Percentiles rank a stretch among this genome's conserved stretches.
Evolutionary conservation across 2,888 invertebrate species (phyloP).

Genomic region (Brachynemurus nebulosus): DNA sequence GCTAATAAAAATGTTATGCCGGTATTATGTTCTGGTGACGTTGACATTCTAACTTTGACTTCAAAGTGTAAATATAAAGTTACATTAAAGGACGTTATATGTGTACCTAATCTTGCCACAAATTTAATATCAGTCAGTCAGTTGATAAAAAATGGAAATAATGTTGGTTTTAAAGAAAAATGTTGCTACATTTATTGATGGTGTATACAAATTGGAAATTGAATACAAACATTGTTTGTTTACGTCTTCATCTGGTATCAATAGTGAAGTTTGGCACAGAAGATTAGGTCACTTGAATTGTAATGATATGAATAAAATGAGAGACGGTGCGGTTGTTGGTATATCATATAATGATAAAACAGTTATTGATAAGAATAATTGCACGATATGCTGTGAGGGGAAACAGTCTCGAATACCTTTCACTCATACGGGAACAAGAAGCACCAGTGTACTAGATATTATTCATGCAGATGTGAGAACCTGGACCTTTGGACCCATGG

Average conservation of each 20-base stretch:
- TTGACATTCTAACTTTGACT: slow-evolving; percentile 15
- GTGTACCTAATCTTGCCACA: not conserved
- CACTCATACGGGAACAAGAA: too few species aligned
- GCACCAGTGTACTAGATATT: too few species aligned
- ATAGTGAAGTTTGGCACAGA: not conserved
- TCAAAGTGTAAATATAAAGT: slow-evolving; percentile 11
- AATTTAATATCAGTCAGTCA: slow-evolving; percentile 11
- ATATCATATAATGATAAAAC: too few species aligned
- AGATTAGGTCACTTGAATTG: slow-evolving; percentile 2
- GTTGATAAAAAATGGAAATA: slow-evolving; percentile 13
- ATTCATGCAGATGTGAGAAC: too few species aligned
- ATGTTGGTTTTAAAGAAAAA: slow-evolving; percentile 14
- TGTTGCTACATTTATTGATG: slow-evolving; percentile 13
- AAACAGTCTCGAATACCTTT: too few species aligned
- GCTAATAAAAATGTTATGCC: slow-evolving; percentile 15
- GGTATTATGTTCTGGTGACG: slow-evolving; percentile 17
- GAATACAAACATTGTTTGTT: slow-evolving; percentile 1
- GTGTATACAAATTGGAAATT: not conserved
- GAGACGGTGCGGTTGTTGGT: too few species aligned
- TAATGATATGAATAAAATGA: slow-evolving; percentile 6
- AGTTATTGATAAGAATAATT: too few species aligned
- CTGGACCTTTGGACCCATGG: too few species aligned
- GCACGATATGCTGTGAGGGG: too few species aligned
- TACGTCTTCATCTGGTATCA: not conserved
- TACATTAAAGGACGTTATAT: not conserved